Conservation (phyloP, 2,888 invertebrate species). For the Phorcus lineatus region DNA sequence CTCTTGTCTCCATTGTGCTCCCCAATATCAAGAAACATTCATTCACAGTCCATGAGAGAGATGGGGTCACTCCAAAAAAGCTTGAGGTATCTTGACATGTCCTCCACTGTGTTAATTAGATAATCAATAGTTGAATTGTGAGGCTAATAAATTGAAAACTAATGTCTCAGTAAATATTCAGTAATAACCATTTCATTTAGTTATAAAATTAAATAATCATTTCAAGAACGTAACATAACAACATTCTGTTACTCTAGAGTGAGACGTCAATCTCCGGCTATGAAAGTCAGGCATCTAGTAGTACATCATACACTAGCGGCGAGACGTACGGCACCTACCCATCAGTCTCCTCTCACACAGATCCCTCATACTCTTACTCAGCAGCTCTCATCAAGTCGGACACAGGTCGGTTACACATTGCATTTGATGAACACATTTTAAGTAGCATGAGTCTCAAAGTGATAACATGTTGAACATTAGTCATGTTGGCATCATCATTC, state of each 20-base stretch:
- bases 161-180: too few species aligned
- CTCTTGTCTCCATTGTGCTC: slow-evolving; percentile 54
- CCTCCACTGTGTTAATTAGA: background rate
- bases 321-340: slow-evolving; percentile 35
- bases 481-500: too few species aligned
- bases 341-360: slow-evolving; percentile 50
- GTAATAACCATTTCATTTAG: too few species aligned
- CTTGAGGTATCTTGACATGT: slow-evolving; percentile 47
- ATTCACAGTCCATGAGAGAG: slow-evolving; percentile 75
- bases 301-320: slow-evolving; percentile 38
- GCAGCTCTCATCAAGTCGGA: slow-evolving; percentile 74
- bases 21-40: slow-evolving; percentile 59
- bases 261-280: slow-evolving; percentile 33
- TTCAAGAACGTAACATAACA: too few species aligned
- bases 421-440: background rate
- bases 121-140: background rate
- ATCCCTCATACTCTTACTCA: slow-evolving; percentile 60
- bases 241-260: slow-evolving; percentile 12
- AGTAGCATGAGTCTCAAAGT: too few species aligned
- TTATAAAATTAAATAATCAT: too few species aligned
- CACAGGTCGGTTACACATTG: slow-evolving; percentile 69
- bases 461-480: too few species aligned
- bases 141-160: too few species aligned
- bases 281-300: slow-evolving; percentile 39
- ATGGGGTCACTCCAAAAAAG: slow-evolving; percentile 69